Percentiles rank a stretch among this genome's conserved stretches.
phyloP scores from a whole-genome alignment of 2,797 vertebrate species.

The Heliangelus exortis region DNA sequence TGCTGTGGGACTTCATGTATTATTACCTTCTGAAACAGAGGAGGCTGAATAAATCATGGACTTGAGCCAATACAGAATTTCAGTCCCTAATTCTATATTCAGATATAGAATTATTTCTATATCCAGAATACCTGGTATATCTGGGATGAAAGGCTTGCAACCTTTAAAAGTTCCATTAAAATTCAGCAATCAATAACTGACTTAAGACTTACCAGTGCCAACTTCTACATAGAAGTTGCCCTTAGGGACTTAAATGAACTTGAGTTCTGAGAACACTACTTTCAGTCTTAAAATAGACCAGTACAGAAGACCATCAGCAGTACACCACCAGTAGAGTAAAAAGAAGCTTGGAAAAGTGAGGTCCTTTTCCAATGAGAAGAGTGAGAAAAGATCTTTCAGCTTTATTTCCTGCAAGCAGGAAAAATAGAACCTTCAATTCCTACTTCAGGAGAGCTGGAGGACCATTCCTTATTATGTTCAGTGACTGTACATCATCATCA shows the following conservation, averaged over 20 bases:
- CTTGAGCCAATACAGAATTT: neutral
- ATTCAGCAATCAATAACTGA: neutral
- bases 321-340: neutral
- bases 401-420: neutral
- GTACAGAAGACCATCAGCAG: neutral
- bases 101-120: neutral
- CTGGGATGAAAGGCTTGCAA: neutral
- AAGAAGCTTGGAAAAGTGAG: neutral
- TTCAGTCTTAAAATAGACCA: slow-evolving; percentile 10
- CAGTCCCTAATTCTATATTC: neutral
- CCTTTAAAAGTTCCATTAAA: neutral
- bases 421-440: neutral
- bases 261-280: neutral
- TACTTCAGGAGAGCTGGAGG: neutral
- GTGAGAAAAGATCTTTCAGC: neutral
- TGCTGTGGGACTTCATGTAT: neutral
- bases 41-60: neutral
- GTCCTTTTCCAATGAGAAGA: neutral
- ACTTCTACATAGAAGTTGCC: neutral
- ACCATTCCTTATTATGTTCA: neutral
- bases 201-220: neutral
- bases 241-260: neutral
- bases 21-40: neutral
- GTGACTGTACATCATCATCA: neutral
- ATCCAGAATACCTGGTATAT: neutral